Conservation (phyloP, 2,113 vertebrate genomes). For the Actenoides hombroni region DNA sequence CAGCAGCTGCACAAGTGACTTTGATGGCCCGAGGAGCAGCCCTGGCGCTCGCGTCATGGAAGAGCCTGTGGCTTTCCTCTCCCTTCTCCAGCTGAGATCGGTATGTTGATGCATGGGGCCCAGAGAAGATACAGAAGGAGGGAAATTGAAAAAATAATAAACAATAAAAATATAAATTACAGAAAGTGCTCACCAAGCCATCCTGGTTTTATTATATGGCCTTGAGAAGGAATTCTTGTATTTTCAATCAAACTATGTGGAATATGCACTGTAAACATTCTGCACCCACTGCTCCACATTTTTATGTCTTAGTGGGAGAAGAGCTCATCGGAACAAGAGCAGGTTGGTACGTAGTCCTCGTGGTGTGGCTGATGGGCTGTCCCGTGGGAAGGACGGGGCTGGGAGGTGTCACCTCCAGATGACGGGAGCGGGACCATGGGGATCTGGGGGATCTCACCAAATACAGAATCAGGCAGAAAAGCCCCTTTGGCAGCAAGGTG, state of each 20-base stretch:
- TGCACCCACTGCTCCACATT: slow-evolving; percentile 32
- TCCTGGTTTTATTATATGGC: slow-evolving; percentile 71
- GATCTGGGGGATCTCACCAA: neutral
- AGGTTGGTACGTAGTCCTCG: neutral
- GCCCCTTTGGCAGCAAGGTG: neutral
- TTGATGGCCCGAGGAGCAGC: slow-evolving; percentile 57
- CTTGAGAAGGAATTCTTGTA: slow-evolving; percentile 71
- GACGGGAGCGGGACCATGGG: neutral
- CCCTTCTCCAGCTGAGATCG: slow-evolving; percentile 72
- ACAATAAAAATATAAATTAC: slow-evolving; percentile 72
- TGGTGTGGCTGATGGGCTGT: neutral
- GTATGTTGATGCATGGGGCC: slow-evolving; percentile 68
- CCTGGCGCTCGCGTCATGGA: slow-evolving; percentile 47
- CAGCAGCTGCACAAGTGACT: slow-evolving; percentile 68
- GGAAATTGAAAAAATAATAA: slow-evolving; percentile 73
- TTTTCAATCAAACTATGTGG: slow-evolving; percentile 69
- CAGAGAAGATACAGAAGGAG: slow-evolving; percentile 70
- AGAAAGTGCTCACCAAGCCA: slow-evolving; percentile 65
- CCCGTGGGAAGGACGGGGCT: neutral
- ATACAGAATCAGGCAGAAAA: neutral
- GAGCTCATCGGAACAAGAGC: neutral
- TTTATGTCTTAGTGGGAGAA: slow-evolving; percentile 5
- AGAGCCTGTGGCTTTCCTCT: slow-evolving; percentile 67
- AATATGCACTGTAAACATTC: slow-evolving; percentile 53
- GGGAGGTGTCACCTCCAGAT: neutral